Conservation (phyloP, 2,797 vertebrate species). For the Dryobates pubescens region DNA sequence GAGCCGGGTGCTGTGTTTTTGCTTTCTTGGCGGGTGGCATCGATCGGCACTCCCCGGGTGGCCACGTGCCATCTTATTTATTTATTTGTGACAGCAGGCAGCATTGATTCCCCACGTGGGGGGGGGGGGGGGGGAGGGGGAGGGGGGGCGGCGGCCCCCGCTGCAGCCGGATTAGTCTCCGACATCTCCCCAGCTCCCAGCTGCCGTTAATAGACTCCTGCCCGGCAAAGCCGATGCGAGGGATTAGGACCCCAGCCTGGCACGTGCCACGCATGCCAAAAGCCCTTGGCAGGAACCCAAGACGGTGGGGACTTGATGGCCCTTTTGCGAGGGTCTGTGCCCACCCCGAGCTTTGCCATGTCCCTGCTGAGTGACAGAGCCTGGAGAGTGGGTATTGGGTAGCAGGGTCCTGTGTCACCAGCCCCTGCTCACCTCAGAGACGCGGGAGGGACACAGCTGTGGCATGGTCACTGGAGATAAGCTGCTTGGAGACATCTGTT, state of each 20-base stretch:
- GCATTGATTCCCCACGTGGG: constrained; percentile 34
- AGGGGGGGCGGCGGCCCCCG: not conserved
- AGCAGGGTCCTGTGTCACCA: not conserved
- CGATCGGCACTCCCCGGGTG: constrained; percentile 12
- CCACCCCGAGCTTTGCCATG: accelerated
- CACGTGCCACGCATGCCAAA: accelerated
- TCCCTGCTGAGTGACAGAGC: not conserved
- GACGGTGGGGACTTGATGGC: accelerated
- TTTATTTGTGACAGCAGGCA: constrained; percentile 45
- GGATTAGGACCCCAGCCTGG: not conserved
- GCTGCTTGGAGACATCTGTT: constrained; percentile 17
- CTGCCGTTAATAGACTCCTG: not conserved
- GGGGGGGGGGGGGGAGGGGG: not conserved
- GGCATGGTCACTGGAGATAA: not conserved
- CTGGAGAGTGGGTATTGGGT: not conserved
- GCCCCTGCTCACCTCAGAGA: not conserved
- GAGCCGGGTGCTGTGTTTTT: not conserved
- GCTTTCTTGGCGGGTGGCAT: constrained; percentile 6
- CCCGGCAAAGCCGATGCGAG: not conserved
- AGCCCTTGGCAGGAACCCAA: accelerated
- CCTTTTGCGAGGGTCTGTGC: not conserved
- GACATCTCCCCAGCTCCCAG: not conserved
- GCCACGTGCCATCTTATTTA: constrained; percentile 44
- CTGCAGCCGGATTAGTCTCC: constrained; percentile 18
- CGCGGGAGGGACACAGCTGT: not conserved